Percentiles rank a stretch among this genome's conserved stretches.
Conservation (phyloP, 2,888 invertebrate genomes). For the Drosophila melanosoma region DNA sequence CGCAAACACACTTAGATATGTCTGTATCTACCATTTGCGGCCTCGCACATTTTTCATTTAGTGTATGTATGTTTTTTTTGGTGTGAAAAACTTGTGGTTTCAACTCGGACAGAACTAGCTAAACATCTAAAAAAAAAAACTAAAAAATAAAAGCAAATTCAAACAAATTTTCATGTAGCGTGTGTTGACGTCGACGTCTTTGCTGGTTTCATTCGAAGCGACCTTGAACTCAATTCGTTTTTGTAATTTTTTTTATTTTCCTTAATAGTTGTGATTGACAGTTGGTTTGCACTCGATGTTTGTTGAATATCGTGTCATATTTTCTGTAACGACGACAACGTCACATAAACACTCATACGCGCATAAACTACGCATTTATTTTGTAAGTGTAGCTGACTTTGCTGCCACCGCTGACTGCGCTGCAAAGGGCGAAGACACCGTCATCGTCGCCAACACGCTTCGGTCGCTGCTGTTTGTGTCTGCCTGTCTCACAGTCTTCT, state of each 20-base stretch:
- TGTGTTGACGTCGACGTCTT: constrained; percentile 17
- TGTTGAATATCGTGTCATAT: constrained; percentile 38
- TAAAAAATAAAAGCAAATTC: constrained; percentile 36
- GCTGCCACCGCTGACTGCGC: constrained; percentile 21
- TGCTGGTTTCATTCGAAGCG: constrained; percentile 72
- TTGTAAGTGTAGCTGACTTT: constrained; percentile 36
- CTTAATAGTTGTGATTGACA: constrained; percentile 34
- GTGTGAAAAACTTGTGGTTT: constrained; percentile 77
- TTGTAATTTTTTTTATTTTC: constrained; percentile 37
- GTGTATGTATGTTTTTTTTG: constrained; percentile 44
- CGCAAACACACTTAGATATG: neutral
- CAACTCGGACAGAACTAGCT: constrained; percentile 36
- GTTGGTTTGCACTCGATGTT: constrained; percentile 25
- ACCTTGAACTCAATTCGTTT: constrained; percentile 79
- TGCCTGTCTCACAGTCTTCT: constrained; percentile 17
- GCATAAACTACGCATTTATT: constrained; percentile 67
- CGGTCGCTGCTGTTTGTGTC: constrained; percentile 20
- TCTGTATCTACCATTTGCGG: constrained; percentile 54
- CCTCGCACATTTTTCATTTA: constrained; percentile 62
- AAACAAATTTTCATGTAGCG: constrained; percentile 55
- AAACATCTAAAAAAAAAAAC: constrained; percentile 25
- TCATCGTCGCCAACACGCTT: constrained; percentile 38
- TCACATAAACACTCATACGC: constrained; percentile 5
- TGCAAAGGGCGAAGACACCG: constrained; percentile 30
- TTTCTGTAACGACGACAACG: constrained; percentile 11